Conservation (phyloP, 2,797 vertebrate species). For the Staurois parvus region DNA sequence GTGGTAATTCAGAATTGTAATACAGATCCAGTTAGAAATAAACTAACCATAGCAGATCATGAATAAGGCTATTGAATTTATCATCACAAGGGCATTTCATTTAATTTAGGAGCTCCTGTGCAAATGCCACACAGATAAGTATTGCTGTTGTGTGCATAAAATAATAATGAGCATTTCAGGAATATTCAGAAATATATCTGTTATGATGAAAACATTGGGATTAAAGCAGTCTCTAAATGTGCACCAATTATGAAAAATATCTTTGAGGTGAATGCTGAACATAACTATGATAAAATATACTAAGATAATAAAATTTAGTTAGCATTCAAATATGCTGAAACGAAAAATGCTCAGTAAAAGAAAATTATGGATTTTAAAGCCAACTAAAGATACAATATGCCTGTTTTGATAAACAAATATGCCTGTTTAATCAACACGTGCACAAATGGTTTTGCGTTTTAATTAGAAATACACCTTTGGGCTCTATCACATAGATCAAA, state of each 20-base stretch:
- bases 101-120: constrained; percentile 7
- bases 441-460: not conserved
- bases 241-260: not conserved
- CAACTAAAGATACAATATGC: not conserved
- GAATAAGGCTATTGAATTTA: constrained; percentile 25
- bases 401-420: not conserved
- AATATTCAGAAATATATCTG: not conserved
- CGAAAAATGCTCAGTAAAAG: not conserved
- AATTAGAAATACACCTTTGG: not conserved
- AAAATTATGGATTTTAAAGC: not conserved
- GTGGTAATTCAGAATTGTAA: constrained; percentile 25
- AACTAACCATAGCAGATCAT: constrained; percentile 17
- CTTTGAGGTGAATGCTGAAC: not conserved
- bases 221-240: not conserved
- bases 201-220: constrained; percentile 7
- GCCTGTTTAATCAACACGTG: not conserved
- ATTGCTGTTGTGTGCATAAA: constrained; percentile 11
- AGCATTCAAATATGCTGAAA: not conserved
- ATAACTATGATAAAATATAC: not conserved
- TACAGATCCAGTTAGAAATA: constrained; percentile 15
- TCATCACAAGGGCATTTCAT: constrained; percentile 26
- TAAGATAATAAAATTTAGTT: not conserved
- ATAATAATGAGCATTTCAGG: not conserved
- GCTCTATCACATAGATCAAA: too few relatives aligned
- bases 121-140: not conserved